phyloP scores from a whole-genome alignment of 2,113 vertebrate species.

The Cepphus grylle region DNA sequence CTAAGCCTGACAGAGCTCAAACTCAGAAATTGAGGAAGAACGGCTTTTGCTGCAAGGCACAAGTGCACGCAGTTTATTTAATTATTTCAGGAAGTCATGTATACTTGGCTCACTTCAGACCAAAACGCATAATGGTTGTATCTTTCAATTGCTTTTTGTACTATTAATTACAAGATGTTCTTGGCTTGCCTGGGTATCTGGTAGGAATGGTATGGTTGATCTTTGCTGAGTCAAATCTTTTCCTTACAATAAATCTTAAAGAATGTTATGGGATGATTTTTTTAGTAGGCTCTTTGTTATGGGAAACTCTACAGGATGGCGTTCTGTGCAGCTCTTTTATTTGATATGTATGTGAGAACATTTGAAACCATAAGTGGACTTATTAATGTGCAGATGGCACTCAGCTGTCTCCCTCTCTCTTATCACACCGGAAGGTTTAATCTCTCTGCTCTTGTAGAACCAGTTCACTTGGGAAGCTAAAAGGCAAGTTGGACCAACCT shows the following conservation, averaged over 20 bases:
- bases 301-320: neutral
- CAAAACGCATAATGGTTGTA: neutral
- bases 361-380: neutral
- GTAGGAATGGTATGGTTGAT: neutral
- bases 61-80: neutral
- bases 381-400: neutral
- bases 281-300: neutral
- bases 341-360: neutral
- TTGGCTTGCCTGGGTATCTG: neutral
- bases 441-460: neutral
- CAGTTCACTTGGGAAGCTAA: neutral
- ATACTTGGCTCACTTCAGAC: neutral
- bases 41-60: neutral
- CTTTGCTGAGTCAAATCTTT: conserved; percentile 1
- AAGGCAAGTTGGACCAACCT: conserved; percentile 13
- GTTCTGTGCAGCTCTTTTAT: neutral
- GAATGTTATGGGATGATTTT: neutral
- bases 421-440: neutral
- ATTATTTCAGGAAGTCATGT: neutral
- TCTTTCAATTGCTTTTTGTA: neutral
- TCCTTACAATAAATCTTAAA: neutral
- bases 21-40: neutral
- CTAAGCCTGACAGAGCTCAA: neutral
- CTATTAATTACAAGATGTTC: conserved; percentile 3
- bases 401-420: neutral